Evolutionary conservation across 2,888 invertebrate species (phyloP).

Genomic region (Andrena hattorfiana): DNA sequence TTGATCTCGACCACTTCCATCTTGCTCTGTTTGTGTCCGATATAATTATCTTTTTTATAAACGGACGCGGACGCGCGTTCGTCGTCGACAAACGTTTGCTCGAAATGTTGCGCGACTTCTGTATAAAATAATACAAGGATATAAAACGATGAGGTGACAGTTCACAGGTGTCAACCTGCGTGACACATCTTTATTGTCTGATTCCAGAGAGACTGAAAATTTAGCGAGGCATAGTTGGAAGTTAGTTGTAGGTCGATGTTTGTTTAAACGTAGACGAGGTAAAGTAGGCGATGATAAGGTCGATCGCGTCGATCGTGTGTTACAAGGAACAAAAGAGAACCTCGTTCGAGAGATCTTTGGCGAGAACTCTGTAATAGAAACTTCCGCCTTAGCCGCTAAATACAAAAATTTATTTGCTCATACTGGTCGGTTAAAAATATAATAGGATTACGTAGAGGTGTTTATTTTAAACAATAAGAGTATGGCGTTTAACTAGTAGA

Average conservation of each 20-base stretch:
- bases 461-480: constrained; percentile 43
- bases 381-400: constrained; percentile 29
- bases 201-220: constrained; percentile 14
- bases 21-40: not conserved
- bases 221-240: constrained; percentile 26
- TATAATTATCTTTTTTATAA: not conserved
- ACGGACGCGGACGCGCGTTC: not conserved
- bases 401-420: constrained; percentile 58
- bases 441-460: constrained; percentile 45
- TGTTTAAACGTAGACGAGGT: constrained; percentile 29
- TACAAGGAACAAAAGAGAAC: not conserved
- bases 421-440: constrained; percentile 54
- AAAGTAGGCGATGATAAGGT: constrained; percentile 12
- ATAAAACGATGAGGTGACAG: constrained; percentile 28
- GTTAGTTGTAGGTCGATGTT: constrained; percentile 22
- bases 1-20: constrained; percentile 77
- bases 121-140: constrained; percentile 22
- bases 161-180: constrained; percentile 3
- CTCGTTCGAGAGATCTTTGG: constrained; percentile 4
- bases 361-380: constrained; percentile 41
- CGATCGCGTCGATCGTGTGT: constrained; percentile 4
- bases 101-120: constrained; percentile 17
- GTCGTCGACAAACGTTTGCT: not conserved
- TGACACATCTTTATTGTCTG: constrained; percentile 23
- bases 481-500: constrained; percentile 48